Evolutionary conservation across 2,113 vertebrate species (phyloP), one percentile per base, ranked within the genome.

Genomic region (Oryzias melastigma): DNA sequence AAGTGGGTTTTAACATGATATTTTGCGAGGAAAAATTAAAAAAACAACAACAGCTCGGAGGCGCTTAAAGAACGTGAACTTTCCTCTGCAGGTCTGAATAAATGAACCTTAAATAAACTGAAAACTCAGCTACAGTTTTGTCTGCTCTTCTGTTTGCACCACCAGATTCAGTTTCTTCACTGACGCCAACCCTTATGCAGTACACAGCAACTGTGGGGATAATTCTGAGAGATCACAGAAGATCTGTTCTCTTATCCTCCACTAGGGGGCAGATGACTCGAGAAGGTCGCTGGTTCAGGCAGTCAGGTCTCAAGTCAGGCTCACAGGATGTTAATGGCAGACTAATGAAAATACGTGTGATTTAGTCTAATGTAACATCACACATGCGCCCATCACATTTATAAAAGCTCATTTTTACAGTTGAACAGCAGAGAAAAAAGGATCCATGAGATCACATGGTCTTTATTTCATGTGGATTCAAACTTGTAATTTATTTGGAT

Each of bases 51-150:
- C 53, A 60, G 78, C 82, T 91, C 85, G 78, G 90, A 93, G 92
- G 93, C 93, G 86, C 91, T 90, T 90, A 88, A 91, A 92, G 91
- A 86, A 86, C 96, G 93, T 93, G 92, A 95, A 96, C 95, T 94
- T 94, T 95, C 93, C 94, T 96, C 95, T 98, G 94, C 95, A 95
- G 94, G 96, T 95, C 95, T 95, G 95, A 93, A 88, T 89, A 85
- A 96, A 95, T 94, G 94, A 95, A 98, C 93, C 84, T 95, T 96
- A 95, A 99, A 98, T 98, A 99, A 98, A 95, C 91, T 93, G 87
- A 95, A 93, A 95, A 96, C 91, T 96, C 93, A 93, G 91, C 92
- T 89, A 90, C 75, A 66, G 73, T 87, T 81, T 87, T 84, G 90
- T 82, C 72, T 70, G 62, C 66, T 73, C 62, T 83, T 73, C 49